These are phyloP conservation scores for Cybosia mesomella DNA, from an alignment of 2,888 invertebrate genomes.

Conservation along the genomic window DNA sequence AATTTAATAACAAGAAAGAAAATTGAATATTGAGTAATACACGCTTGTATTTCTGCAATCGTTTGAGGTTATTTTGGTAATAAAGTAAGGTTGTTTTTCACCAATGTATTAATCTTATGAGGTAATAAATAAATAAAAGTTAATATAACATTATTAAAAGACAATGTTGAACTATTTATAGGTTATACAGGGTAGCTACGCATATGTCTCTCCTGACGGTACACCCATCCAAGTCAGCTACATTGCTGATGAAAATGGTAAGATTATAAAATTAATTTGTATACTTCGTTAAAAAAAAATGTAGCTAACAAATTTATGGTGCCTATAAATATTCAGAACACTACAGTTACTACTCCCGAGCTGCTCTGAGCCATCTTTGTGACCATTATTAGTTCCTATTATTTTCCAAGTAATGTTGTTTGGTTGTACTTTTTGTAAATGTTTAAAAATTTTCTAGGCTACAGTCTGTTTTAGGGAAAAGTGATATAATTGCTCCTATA, in stretches of 20 bases:
- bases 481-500: no score
- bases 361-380: background rate
- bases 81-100: background rate
- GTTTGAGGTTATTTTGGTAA: no score
- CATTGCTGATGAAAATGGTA: constrained; percentile 92
- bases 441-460: no score
- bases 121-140: background rate
- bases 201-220: constrained; percentile 92
- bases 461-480: no score
- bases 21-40: no score
- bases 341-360: background rate
- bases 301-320: background rate
- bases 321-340: background rate
- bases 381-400: no score
- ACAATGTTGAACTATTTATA: constrained; percentile 58
- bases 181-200: constrained; percentile 92
- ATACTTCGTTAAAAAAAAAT: background rate
- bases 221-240: constrained; percentile 90
- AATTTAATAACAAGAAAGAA: no score
- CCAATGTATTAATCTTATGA: background rate
- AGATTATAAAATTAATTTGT: background rate
- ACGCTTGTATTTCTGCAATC: no score
- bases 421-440: no score
- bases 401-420: no score
- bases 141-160: no score